These are phyloP conservation scores for Carcharodon carcharias DNA, from an alignment of 2,797 vertebrate species.

Conservation along the genomic window DNA sequence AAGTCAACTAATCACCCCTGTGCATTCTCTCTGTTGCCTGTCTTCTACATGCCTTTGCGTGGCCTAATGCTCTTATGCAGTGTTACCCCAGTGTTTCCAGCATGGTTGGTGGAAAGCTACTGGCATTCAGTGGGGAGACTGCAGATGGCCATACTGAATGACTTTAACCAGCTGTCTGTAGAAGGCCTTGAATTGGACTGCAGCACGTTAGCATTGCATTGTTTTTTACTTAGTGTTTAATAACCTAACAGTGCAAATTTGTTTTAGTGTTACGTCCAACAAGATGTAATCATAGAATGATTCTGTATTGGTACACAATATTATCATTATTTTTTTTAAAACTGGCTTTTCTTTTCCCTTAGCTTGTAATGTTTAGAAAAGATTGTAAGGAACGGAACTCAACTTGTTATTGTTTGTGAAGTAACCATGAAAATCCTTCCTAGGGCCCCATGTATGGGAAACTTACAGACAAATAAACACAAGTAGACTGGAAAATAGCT, in stretches of 20 bases:
- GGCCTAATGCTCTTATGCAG: too few species aligned
- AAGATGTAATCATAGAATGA: too few species aligned
- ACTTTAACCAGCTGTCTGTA: background rate
- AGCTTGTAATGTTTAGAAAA: background rate
- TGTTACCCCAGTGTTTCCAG: too few species aligned
- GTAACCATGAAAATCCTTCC: background rate
- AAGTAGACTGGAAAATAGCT: background rate
- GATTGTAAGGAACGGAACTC: too few species aligned
- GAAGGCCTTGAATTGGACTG: background rate
- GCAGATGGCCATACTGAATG: too few species aligned
- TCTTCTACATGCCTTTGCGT: too few species aligned
- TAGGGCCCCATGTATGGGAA: background rate
- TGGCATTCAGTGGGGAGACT: background rate
- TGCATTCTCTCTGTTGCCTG: too few species aligned
- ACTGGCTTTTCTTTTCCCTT: background rate
- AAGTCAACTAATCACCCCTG: too few species aligned
- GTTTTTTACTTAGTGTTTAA: background rate
- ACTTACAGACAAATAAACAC: background rate
- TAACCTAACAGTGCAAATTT: background rate
- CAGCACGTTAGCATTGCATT: background rate
- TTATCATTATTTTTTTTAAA: background rate
- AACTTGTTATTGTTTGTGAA: background rate
- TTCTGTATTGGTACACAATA: too few species aligned
- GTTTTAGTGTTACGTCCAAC: background rate
- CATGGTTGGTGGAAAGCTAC: background rate